A percentile compares a stretch with the other conserved stretches of the same genome.
These are phyloP conservation scores for Patella vulgata DNA, from an alignment of 1,140 invertebrate species.

Conservation along the genomic window DNA sequence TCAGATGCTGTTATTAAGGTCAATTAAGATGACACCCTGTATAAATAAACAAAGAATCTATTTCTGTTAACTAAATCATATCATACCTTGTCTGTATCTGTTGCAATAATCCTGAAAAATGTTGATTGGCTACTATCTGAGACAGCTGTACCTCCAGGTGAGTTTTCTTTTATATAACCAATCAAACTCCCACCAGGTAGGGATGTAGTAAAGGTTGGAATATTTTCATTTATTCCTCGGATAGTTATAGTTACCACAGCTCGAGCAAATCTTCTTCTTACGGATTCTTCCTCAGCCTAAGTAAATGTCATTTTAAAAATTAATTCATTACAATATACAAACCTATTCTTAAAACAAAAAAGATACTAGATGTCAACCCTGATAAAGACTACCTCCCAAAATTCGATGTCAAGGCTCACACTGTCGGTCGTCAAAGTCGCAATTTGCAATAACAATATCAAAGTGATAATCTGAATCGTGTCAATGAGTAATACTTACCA, in stretches of 20 bases:
- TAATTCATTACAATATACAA: too few relatives aligned
- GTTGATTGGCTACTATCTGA: slow-evolving; percentile 15
- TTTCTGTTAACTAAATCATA: too few relatives aligned
- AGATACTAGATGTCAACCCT: background rate
- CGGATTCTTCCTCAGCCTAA: slow-evolving; percentile 26
- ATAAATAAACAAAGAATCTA: too few relatives aligned
- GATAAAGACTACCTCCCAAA: background rate
- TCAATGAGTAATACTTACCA: too few relatives aligned
- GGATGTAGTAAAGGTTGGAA: slow-evolving; percentile 22
- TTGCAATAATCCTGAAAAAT: slow-evolving; percentile 23
- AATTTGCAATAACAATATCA: too few relatives aligned
- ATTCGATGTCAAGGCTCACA: too few relatives aligned
- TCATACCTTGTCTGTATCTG: slow-evolving; percentile 43
- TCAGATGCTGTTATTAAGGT: too few relatives aligned
- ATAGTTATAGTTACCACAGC: slow-evolving; percentile 32
- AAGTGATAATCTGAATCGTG: background rate
- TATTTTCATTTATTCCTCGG: slow-evolving; percentile 17
- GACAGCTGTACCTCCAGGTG: slow-evolving; percentile 31
- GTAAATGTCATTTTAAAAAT: background rate
- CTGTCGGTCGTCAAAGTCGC: too few relatives aligned
- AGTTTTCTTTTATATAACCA: slow-evolving; percentile 46
- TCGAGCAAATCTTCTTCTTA: slow-evolving; percentile 10
- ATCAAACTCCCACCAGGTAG: slow-evolving; percentile 12
- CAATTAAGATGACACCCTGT: too few relatives aligned
- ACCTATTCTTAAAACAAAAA: background rate